phyloP scores from a whole-genome alignment of 1,140 invertebrate genomes.

The Drosophila guanche region DNA sequence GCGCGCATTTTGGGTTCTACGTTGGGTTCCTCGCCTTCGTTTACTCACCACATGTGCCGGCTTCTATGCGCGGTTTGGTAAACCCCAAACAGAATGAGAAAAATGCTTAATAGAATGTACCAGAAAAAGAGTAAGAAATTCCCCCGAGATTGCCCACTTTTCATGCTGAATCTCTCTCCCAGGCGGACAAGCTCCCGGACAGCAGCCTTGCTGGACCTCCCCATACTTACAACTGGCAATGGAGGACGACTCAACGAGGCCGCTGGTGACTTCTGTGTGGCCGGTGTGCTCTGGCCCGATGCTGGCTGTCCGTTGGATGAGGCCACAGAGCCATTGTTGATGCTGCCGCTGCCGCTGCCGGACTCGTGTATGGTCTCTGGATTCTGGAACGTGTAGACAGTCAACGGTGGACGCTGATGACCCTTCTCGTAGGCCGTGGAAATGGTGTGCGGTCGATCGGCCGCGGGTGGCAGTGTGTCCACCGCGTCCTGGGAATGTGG shows the following conservation, averaged over 20 bases:
- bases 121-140: no score
- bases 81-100: conserved; percentile 55
- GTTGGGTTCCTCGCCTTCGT: conserved; percentile 17
- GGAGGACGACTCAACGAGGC: conserved; percentile 85
- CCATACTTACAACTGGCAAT: conserved; percentile 86
- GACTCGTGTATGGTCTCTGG: conserved; percentile 86
- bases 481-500: conserved; percentile 86
- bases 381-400: conserved; percentile 94
- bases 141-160: background rate
- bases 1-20: conserved; percentile 44
- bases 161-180: background rate
- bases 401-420: conserved; percentile 92
- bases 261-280: conserved; percentile 79
- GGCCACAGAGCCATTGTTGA: conserved; percentile 35
- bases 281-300: conserved; percentile 70
- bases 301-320: conserved; percentile 24
- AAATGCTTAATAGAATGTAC: conserved; percentile 58
- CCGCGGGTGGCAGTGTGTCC: conserved; percentile 86
- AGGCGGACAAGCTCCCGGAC: background rate
- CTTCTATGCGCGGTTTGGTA: conserved; percentile 57
- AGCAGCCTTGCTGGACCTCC: no score
- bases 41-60: conserved; percentile 81
- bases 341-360: conserved; percentile 42
- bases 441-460: conserved; percentile 95
- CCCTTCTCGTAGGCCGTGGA: conserved; percentile 95